Percentiles rank a stretch among this genome's conserved stretches.
Conservation (phyloP, 2,113 vertebrate species). For the Genyomyrus donnyi region DNA sequence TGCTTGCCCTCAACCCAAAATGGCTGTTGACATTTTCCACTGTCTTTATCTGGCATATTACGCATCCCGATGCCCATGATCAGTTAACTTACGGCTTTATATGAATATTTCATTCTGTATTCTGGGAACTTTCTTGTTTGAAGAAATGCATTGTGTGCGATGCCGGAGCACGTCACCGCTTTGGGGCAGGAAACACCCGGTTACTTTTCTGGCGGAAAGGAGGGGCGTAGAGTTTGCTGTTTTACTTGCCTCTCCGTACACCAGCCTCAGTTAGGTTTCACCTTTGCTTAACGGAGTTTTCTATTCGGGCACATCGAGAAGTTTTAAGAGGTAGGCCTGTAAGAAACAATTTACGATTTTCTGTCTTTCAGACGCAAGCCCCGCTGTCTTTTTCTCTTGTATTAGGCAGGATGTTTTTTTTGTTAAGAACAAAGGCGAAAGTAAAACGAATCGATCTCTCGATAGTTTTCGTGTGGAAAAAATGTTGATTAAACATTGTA, state of each 20-base stretch:
- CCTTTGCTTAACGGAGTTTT: neutral
- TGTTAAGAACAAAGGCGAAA: neutral
- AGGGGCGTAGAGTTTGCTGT: neutral
- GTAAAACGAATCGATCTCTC: neutral
- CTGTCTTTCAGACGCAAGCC: neutral
- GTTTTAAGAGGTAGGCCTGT: neutral
- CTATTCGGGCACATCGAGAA: neutral
- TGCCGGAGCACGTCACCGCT: neutral
- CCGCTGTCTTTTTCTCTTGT: neutral
- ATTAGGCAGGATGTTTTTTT: neutral
- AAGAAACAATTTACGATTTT: neutral
- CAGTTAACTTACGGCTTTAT: neutral
- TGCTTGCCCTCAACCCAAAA: neutral
- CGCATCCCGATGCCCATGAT: neutral
- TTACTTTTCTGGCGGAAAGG: neutral
- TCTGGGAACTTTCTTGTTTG: neutral
- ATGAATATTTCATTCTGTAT: neutral
- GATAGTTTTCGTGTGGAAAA: neutral
- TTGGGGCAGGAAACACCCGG: neutral
- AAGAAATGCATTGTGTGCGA: neutral
- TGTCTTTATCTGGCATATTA: neutral
- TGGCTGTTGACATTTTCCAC: neutral
- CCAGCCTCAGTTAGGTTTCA: neutral
- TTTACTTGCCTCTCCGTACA: neutral
- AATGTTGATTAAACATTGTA: neutral